These are phyloP conservation scores for Aphelenchoides avenae DNA, from an alignment of 1,140 invertebrate genomes.

Conservation along the genomic window DNA sequence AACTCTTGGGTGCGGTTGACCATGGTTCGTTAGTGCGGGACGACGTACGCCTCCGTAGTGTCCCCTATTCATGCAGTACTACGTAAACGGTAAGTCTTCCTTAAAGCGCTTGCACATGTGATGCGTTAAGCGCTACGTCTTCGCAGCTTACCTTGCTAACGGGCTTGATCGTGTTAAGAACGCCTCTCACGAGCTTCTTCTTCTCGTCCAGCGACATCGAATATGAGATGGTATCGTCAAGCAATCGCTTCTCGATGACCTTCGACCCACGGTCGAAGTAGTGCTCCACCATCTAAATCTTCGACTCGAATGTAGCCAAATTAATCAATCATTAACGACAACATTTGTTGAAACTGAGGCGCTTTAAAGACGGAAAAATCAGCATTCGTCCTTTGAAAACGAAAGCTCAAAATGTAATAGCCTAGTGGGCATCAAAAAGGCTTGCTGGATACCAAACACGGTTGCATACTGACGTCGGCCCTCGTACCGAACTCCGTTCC, in stretches of 20 bases:
- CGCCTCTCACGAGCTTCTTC: slow-evolving; percentile 44
- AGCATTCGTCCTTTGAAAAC: too few species aligned
- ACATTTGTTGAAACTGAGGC: too few species aligned
- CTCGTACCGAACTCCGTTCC: too few species aligned
- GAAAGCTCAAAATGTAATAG: slow-evolving; percentile 14
- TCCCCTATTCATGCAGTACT: too few species aligned
- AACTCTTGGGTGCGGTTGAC: too few species aligned
- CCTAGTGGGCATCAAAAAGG: slow-evolving; percentile 36
- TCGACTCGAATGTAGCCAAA: too few species aligned
- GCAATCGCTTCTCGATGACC: slow-evolving; percentile 61
- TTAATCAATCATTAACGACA: too few species aligned
- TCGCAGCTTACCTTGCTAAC: slow-evolving; percentile 52
- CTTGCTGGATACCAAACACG: too few species aligned
- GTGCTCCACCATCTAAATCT: slow-evolving; percentile 57
- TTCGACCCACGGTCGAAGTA: slow-evolving; percentile 59
- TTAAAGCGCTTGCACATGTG: not conserved
- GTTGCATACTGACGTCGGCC: too few species aligned
- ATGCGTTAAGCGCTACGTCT: not conserved
- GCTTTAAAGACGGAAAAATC: not conserved
- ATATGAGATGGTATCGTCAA: slow-evolving; percentile 57
- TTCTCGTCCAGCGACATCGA: slow-evolving; percentile 34
- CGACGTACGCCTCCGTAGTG: too few species aligned
- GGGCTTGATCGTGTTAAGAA: slow-evolving; percentile 43
- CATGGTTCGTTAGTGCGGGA: too few species aligned
- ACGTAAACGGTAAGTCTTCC: too few species aligned